A percentile compares a stretch with the other conserved stretches of the same genome.
These are phyloP conservation scores for Agriopis aurantiaria DNA, from an alignment of 2,888 invertebrate species.

Conservation along the genomic window DNA sequence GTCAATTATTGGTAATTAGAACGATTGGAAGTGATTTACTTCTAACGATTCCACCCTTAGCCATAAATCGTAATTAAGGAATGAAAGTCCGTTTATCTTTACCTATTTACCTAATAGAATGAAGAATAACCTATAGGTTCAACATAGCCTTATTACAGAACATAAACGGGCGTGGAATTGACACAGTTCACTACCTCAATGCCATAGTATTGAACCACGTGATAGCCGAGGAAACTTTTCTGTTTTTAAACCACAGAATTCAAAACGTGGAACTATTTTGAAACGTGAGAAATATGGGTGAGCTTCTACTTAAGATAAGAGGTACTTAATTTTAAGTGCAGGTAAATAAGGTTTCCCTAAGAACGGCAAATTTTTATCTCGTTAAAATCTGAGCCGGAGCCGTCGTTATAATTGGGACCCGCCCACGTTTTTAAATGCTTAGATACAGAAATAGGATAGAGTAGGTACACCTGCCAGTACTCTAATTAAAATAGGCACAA, in stretches of 20 bases:
- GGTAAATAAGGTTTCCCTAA: conserved; percentile 3
- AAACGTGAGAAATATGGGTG: conserved; percentile 6
- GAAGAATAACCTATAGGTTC: conserved; percentile 1
- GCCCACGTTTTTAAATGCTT: conserved; percentile 18
- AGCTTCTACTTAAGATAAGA: neutral
- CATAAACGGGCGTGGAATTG: neutral
- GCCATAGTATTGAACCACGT: neutral
- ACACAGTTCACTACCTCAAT: neutral
- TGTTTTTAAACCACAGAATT: too few relatives aligned
- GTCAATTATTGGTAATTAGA: too few relatives aligned
- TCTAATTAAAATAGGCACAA: neutral
- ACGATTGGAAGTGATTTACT: neutral
- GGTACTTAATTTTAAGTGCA: neutral
- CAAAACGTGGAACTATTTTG: neutral
- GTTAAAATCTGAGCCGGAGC: conserved; percentile 22
- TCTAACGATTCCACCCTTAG: neutral
- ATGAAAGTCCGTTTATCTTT: conserved; percentile 6
- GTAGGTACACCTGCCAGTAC: neutral
- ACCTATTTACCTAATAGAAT: conserved; percentile 9
- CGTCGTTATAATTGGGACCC: conserved; percentile 10
- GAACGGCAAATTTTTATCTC: conserved; percentile 9
- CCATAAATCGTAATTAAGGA: conserved; percentile 8
- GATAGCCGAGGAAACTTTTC: too few relatives aligned
- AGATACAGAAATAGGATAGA: conserved; percentile 8
- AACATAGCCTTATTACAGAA: neutral